Conservation (phyloP, 2,797 vertebrate genomes). For the Ptychobarbus kaznakovi region DNA sequence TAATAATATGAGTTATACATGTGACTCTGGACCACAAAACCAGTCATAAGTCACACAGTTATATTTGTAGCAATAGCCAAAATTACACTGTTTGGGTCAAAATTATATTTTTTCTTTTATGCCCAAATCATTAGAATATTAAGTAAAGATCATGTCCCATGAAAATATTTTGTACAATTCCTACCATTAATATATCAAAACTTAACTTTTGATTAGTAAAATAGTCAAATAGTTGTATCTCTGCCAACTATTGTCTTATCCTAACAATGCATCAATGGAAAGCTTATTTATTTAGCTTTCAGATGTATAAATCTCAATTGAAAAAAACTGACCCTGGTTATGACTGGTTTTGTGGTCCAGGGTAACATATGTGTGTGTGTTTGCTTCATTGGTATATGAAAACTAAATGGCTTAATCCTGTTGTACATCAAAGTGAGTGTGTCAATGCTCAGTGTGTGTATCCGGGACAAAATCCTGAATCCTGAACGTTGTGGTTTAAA, state of each 20-base stretch:
- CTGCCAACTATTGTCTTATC: neutral
- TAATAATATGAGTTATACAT: neutral
- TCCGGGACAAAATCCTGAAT: conserved; percentile 67
- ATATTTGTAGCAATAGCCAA: neutral
- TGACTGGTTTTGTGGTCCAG: neutral
- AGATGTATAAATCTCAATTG: neutral
- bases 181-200: too few relatives aligned
- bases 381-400: neutral
- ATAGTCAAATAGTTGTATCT: neutral
- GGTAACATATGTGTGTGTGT: neutral
- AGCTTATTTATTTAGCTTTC: neutral
- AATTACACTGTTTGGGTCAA: neutral
- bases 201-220: neutral
- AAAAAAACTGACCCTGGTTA: neutral
- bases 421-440: conserved; percentile 64
- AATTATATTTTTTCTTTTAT: neutral
- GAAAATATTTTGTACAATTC: too few relatives aligned
- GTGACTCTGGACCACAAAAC: too few relatives aligned
- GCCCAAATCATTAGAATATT: too few relatives aligned
- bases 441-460: conserved; percentile 71
- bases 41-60: neutral
- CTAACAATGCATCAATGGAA: neutral
- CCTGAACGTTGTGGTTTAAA: conserved; percentile 70
- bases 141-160: too few relatives aligned
- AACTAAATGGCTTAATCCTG: neutral